phyloP scores from a whole-genome alignment of 2,113 vertebrate species.

The Tetraodon nigroviridis region DNA sequence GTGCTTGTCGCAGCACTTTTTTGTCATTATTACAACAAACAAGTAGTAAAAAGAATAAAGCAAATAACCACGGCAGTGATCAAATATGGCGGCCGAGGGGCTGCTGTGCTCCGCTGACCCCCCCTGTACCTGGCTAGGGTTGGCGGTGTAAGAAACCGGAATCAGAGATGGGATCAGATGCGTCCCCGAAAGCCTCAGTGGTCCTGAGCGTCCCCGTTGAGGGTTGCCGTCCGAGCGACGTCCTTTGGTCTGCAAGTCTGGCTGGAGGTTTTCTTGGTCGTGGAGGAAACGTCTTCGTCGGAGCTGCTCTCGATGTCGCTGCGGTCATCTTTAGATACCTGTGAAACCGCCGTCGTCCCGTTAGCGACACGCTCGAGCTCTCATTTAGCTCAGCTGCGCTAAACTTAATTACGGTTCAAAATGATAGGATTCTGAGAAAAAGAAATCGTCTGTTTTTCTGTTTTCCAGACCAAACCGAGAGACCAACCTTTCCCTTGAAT shows the following conservation, averaged over 20 bases:
- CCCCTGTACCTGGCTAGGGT: too few relatives aligned
- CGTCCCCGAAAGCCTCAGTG: slow-evolving; percentile 65
- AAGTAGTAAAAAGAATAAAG: too few relatives aligned
- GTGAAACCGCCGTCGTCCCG: background rate
- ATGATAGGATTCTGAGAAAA: too few relatives aligned
- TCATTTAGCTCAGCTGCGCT: too few relatives aligned
- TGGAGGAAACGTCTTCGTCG: slow-evolving; percentile 80
- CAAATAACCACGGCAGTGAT: background rate
- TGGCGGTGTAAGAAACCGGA: too few relatives aligned
- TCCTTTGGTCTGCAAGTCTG: slow-evolving; percentile 48
- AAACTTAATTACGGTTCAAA: too few relatives aligned
- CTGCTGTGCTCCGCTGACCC: too few relatives aligned
- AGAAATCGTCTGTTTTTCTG: too few relatives aligned
- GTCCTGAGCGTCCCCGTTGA: slow-evolving; percentile 75
- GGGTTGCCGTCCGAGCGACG: slow-evolving; percentile 73
- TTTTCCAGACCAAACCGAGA: background rate
- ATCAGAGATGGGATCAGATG: background rate
- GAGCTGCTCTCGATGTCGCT: slow-evolving; percentile 91
- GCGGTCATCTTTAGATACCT: slow-evolving; percentile 87
- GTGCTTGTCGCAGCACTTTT: too few relatives aligned
- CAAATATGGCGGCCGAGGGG: too few relatives aligned
- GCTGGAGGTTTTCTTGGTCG: slow-evolving; percentile 53
- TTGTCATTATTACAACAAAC: too few relatives aligned
- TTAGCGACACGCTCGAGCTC: background rate
- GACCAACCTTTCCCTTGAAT: slow-evolving; percentile 83